Evolutionary conservation across 2,113 vertebrate species (phyloP), one percentile per base, ranked within the genome.

Genomic region (Oreochromis tanganicae): DNA sequence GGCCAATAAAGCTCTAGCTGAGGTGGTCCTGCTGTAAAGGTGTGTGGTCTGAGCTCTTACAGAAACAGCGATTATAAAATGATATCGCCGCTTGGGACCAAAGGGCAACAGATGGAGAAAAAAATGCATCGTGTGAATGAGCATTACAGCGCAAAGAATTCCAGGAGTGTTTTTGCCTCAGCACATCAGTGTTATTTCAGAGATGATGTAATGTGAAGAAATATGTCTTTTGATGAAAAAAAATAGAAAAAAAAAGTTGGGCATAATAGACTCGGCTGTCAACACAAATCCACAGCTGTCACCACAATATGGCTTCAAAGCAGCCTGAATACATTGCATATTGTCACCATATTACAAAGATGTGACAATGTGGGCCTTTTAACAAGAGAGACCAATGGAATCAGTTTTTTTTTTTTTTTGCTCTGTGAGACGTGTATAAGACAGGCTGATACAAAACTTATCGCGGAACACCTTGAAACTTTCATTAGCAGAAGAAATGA

Each of bases 161-260:
- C 50, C 38, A 59, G 54, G 24, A 66, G 12, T 6, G 21, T 46
- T 55, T 68, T 90, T 91, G 68, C 78, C 50, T 63, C 63, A 50
- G 38, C 79, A 55, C 52, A 89, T 87, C 46, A 82, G 21, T 85
- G 21, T 80, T 52, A 87, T 89, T 89, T 87, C 9, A 32, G 80
- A 86, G 29, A 89, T 87, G 83, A 93, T 89, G 91, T 90, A 91
- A 93, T 86, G 81, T 84, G 73, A 89, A n/a, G 85, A 91, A 91
- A 92, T 57, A 56, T 14, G 43, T 92, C 46, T 66, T 90, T 92
- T 90, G 85, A 86, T 89, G 68, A 59, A 66, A 89, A 92, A 71
- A 48, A 48, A 83, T 21, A 4, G 13, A 80, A 48, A 12, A 48
- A 52, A 50, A 48, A 75, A 50, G 9, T 50, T 78, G 41, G 27